These are phyloP conservation scores for Leptinotarsa haldemani DNA, from an alignment of 2,888 invertebrate genomes.

Conservation along the genomic window DNA sequence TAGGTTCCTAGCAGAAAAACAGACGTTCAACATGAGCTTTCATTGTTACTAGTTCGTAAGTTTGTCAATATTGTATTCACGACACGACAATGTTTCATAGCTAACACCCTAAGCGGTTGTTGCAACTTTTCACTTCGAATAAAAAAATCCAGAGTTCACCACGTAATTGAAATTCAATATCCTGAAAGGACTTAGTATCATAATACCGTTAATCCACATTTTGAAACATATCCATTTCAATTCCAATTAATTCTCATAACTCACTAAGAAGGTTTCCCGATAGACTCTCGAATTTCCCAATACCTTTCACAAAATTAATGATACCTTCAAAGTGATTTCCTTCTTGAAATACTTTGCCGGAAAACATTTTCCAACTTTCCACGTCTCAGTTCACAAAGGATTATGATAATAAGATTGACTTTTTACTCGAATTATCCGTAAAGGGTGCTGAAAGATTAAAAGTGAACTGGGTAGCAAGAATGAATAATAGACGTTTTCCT, in stretches of 20 bases:
- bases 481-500: neutral
- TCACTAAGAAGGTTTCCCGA: neutral
- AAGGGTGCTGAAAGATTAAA: conserved; percentile 11
- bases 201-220: neutral
- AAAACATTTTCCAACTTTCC: conserved; percentile 10
- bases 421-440: neutral
- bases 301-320: conserved; percentile 1
- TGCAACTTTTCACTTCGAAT: too few species aligned
- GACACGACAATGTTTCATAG: too few species aligned
- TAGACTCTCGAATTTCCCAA: conserved; percentile 10
- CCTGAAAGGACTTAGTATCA: neutral
- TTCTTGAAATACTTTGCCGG: neutral
- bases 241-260: neutral
- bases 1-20: too few species aligned
- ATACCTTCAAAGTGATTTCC: neutral
- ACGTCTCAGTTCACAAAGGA: neutral
- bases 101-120: too few species aligned
- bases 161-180: conserved; percentile 1
- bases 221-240: neutral
- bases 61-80: too few species aligned
- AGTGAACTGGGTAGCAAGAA: conserved; percentile 12
- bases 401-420: neutral
- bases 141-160: too few species aligned
- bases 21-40: too few species aligned
- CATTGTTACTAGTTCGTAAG: too few species aligned